phyloP scores from a whole-genome alignment of 2,113 vertebrate genomes.

The Diglossa brunneiventris region DNA sequence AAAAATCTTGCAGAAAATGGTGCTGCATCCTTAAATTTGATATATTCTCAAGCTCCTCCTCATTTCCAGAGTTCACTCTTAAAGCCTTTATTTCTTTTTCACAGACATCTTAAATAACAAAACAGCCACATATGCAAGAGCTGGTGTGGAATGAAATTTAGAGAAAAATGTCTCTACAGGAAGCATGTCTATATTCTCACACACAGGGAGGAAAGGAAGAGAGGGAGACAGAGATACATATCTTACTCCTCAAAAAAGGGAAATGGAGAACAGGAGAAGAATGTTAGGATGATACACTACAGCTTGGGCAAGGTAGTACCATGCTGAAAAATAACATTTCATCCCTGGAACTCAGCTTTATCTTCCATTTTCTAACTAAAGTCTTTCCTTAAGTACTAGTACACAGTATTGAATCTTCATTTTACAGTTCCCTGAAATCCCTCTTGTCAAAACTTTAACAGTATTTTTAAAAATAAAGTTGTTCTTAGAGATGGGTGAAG shows the following conservation, averaged over 20 bases:
- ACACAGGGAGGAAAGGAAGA: neutral
- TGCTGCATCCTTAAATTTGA: neutral
- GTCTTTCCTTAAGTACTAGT: neutral
- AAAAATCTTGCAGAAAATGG: conserved; percentile 33
- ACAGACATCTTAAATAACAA: conserved; percentile 69
- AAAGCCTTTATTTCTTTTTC: conserved; percentile 67
- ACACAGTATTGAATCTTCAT: neutral
- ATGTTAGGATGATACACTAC: neutral
- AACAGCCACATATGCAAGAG: conserved; percentile 66
- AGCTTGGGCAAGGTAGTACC: neutral
- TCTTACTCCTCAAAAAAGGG: neutral
- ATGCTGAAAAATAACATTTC: neutral
- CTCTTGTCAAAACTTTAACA: neutral
- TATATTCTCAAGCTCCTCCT: neutral
- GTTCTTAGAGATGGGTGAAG: neutral
- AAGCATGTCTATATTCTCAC: conserved; percentile 49
- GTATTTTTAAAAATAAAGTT: neutral
- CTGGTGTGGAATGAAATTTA: conserved; percentile 18
- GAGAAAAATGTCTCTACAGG: conserved; percentile 21
- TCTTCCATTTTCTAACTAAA: neutral
- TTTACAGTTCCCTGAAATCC: neutral
- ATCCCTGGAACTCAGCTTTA: neutral
- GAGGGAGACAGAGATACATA: neutral
- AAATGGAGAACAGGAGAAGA: neutral
- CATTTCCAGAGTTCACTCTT: conserved; percentile 35